These are phyloP conservation scores for Tineola bisselliella DNA, from an alignment of 2,888 invertebrate species.

Conservation along the genomic window DNA sequence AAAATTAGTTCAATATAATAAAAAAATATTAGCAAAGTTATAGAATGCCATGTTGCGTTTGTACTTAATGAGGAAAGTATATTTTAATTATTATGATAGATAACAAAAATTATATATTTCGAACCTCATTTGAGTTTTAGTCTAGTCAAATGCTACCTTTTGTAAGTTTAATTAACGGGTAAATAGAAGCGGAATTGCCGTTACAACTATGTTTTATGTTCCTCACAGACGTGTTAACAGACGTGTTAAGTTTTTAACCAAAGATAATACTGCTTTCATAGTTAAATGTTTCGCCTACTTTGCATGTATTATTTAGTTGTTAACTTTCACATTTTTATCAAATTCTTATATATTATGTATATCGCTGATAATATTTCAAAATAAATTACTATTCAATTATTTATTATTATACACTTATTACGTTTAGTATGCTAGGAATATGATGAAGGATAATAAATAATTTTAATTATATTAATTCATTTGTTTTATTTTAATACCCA, in stretches of 20 bases:
- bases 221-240: slow-evolving; percentile 16
- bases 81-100: background rate
- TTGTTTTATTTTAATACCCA: slow-evolving; percentile 37
- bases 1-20: background rate
- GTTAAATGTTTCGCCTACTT: slow-evolving; percentile 51
- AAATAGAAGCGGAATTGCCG: background rate
- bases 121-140: slow-evolving; percentile 1
- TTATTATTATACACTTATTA: slow-evolving; percentile 70
- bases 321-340: slow-evolving; percentile 44
- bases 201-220: background rate
- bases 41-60: slow-evolving; percentile 7
- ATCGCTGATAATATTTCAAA: slow-evolving; percentile 63
- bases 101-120: slow-evolving; percentile 9
- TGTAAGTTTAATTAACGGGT: background rate
- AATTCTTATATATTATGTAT: slow-evolving; percentile 56
- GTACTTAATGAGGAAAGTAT: background rate
- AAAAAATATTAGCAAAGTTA: background rate
- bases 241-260: slow-evolving; percentile 22
- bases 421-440: slow-evolving; percentile 70
- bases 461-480: slow-evolving; percentile 65
- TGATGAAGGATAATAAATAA: slow-evolving; percentile 71
- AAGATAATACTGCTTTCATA: slow-evolving; percentile 34
- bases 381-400: slow-evolving; percentile 68
- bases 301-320: slow-evolving; percentile 53
- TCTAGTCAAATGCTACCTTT: slow-evolving; percentile 8